Base-by-base conservation (phyloP, 2,113 vertebrate genomes). In the Ceyx cyanopectus region DNA sequence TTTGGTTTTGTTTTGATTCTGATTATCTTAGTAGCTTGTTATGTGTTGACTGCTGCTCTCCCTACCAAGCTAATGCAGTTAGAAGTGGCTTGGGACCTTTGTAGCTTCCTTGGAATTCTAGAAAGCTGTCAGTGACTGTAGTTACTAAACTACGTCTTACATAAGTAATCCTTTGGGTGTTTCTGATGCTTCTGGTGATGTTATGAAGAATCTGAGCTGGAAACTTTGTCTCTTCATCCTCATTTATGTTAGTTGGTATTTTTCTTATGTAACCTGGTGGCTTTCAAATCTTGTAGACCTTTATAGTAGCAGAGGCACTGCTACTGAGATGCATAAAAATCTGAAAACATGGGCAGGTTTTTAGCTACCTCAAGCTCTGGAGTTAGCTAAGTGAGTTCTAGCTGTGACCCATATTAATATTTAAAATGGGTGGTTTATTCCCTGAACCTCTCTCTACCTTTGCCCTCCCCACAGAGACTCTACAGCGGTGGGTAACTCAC, bases 401-500 rank as follows among this genome's bases (percentile, higher is more conserved):
- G 15, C 19, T 61, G 41, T 60, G 27, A 69, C 26, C 85, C 5
- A 0, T 27, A n/a, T 11, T 66, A 65, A 22, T 85, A 8, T 24
- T 62, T 41, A 4, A 70, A 74, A 7, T 30, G 1, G 2, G 5
- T 9, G 3, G 0, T 57, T 80, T 66, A 19, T 72, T n/a, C 7
- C 23, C 77, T 37, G 19, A 53, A 27, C 3, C 7, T 58, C 2
- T 24, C 11, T 18, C 60, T 40, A 4, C 19, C 8, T 61, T 16
- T 81, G 20, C 17, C 74, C 22, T 51, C 43, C 11, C 34, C 81
- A 75, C 10, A 99, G 99, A 99, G 99, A 99, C 98, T 98, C 98
- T 86, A 98, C 98, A 97, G 98, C 97, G 92, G 98, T 98, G 97
- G 98, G 99, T 97, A 99, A 99, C 97, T 98, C 98, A 98, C 97